phyloP scores from a whole-genome alignment of 1,140 invertebrate species.

The Odontomachus brunneus region DNA sequence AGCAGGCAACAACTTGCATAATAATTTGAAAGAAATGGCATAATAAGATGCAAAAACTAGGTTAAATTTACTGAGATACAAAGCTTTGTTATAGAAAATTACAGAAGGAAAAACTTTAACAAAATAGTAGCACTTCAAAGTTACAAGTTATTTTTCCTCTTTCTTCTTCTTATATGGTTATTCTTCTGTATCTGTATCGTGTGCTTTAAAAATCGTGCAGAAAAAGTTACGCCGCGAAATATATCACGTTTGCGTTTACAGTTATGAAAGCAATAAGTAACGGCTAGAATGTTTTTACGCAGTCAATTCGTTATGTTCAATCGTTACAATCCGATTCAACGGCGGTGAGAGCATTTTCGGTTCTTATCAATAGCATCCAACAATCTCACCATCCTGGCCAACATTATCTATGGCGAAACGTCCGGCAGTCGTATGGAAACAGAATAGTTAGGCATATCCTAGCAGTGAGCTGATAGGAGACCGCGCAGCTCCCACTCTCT shows the following conservation, averaged over 20 bases:
- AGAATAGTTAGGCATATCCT: slow-evolving; percentile 84
- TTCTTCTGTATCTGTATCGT: neutral
- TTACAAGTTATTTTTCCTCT: too few species aligned
- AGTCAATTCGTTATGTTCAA: neutral
- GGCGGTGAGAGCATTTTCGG: slow-evolving; percentile 60
- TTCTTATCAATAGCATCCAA: slow-evolving; percentile 66
- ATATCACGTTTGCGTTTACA: neutral
- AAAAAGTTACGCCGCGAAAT: neutral
- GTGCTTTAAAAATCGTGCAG: neutral
- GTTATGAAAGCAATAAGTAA: slow-evolving; percentile 21
- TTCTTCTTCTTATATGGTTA: too few species aligned
- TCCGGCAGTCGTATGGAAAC: slow-evolving; percentile 81
- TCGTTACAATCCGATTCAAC: slow-evolving; percentile 41
- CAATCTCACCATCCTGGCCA: slow-evolving; percentile 71
- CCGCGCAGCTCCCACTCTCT: slow-evolving; percentile 69
- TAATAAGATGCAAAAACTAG: too few species aligned
- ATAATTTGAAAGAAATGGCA: too few species aligned
- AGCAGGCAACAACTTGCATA: too few species aligned
- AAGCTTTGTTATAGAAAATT: too few species aligned
- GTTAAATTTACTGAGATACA: too few species aligned
- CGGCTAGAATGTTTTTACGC: neutral
- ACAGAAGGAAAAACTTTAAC: too few species aligned
- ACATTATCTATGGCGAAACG: slow-evolving; percentile 82
- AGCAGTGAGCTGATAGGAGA: slow-evolving; percentile 80
- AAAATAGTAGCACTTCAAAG: too few species aligned